A percentile compares a stretch with the other conserved stretches of the same genome.
Conservation (phyloP, 2,797 vertebrate genomes). For the Pampus argenteus region DNA sequence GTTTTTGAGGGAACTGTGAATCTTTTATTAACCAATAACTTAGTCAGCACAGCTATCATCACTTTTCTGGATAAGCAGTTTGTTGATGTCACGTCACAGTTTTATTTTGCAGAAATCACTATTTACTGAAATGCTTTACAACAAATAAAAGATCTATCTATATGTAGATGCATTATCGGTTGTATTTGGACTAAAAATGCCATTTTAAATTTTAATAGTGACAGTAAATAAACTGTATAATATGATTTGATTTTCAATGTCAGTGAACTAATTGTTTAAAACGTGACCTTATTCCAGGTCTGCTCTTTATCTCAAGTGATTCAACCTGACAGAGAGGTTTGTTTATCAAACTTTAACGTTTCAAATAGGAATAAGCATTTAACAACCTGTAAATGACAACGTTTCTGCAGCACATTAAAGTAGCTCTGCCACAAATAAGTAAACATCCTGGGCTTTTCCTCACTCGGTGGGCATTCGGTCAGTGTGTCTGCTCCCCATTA, state of each 20-base stretch:
- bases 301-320: background rate
- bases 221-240: background rate
- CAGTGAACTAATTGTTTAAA: background rate
- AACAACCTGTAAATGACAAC: constrained; percentile 7
- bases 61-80: background rate
- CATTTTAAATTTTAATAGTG: background rate
- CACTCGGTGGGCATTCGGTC: constrained; percentile 35
- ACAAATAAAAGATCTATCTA: no score
- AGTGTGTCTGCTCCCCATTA: constrained; percentile 61
- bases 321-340: no score
- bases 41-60: background rate
- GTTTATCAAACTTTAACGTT: constrained; percentile 23
- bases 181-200: background rate
- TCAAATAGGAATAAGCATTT: constrained; percentile 15
- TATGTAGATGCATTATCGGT: no score
- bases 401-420: background rate
- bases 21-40: no score
- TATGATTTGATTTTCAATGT: background rate
- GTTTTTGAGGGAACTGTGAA: background rate
- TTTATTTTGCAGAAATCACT: background rate
- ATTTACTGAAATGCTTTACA: no score
- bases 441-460: constrained; percentile 14
- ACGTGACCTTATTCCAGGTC: background rate
- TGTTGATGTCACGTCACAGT: background rate
- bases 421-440: constrained; percentile 8